phyloP scores from a whole-genome alignment of 1,140 invertebrate genomes.

The Drosophila tristis region DNA sequence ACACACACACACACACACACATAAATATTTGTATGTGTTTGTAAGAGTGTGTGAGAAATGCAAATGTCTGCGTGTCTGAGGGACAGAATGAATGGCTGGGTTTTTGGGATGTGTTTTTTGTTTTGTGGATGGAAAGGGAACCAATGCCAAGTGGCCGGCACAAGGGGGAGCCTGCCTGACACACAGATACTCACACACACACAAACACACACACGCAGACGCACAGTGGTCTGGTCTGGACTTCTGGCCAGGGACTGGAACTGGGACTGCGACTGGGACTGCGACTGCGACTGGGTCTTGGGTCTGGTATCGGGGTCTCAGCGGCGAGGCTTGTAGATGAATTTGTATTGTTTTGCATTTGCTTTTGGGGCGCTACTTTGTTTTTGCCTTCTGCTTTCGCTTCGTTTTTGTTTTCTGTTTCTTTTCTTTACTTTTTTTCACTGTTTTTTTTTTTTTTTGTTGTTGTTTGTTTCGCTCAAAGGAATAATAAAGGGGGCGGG shows the following conservation, averaged over 20 bases:
- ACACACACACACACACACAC: constrained; percentile 26
- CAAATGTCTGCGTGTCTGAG: constrained; percentile 64
- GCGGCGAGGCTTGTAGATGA: constrained; percentile 59
- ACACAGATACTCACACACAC: constrained; percentile 37
- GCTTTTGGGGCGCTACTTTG: constrained; percentile 80
- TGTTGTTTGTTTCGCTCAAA: constrained; percentile 23
- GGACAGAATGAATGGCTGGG: constrained; percentile 20
- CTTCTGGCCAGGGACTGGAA: neutral
- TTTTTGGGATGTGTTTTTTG: too few relatives aligned
- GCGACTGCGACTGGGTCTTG: neutral
- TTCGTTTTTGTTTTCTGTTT: constrained; percentile 13
- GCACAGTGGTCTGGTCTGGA: constrained; percentile 24
- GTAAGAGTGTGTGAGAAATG: constrained; percentile 53
- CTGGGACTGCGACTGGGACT: too few relatives aligned
- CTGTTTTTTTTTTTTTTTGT: neutral
- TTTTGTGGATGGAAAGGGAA: constrained; percentile 20
- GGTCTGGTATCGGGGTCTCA: too few relatives aligned
- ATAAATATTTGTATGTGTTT: constrained; percentile 5
- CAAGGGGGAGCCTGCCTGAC: constrained; percentile 32
- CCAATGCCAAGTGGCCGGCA: constrained; percentile 57
- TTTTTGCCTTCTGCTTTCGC: constrained; percentile 51
- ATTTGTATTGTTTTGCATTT: constrained; percentile 82
- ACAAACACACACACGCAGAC: constrained; percentile 1
- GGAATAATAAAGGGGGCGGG: constrained; percentile 18
- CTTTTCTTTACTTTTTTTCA: constrained; percentile 1